Percentiles rank a stretch among this genome's conserved stretches.
Evolutionary conservation across 2,113 vertebrate genomes (phyloP).

Genomic region (Oxyruncus cristatus): DNA sequence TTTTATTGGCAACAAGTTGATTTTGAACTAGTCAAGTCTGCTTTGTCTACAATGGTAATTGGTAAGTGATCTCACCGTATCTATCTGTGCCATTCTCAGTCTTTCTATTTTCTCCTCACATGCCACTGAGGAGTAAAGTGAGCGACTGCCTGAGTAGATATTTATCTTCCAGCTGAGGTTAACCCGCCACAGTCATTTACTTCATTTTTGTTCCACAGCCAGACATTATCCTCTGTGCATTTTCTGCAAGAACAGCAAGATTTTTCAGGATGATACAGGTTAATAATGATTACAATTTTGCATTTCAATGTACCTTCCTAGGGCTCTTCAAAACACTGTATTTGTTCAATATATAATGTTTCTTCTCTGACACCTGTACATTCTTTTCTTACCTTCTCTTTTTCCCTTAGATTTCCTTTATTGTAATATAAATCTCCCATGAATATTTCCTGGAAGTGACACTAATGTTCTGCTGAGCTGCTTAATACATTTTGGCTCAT

Average conservation of each 20-base stretch:
- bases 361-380: neutral
- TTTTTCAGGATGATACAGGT: neutral
- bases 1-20: neutral
- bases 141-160: neutral
- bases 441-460: neutral
- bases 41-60: neutral
- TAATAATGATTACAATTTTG: neutral
- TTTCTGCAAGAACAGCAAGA: neutral
- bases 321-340: neutral
- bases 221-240: neutral
- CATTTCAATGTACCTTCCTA: neutral
- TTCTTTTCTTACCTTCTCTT: neutral
- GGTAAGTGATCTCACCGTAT: neutral
- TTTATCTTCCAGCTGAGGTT: neutral
- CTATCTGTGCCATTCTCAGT: neutral
- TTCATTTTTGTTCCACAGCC: neutral
- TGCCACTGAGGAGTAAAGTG: neutral
- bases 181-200: neutral
- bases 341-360: neutral
- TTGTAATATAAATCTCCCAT: neutral
- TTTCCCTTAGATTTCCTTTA: neutral
- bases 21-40: neutral
- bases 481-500: neutral
- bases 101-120: neutral
- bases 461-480: neutral